Evolutionary conservation across 2,888 invertebrate genomes (phyloP), one percentile per base, ranked within the genome.

Genomic region (Lasioglossum figueresi): DNA sequence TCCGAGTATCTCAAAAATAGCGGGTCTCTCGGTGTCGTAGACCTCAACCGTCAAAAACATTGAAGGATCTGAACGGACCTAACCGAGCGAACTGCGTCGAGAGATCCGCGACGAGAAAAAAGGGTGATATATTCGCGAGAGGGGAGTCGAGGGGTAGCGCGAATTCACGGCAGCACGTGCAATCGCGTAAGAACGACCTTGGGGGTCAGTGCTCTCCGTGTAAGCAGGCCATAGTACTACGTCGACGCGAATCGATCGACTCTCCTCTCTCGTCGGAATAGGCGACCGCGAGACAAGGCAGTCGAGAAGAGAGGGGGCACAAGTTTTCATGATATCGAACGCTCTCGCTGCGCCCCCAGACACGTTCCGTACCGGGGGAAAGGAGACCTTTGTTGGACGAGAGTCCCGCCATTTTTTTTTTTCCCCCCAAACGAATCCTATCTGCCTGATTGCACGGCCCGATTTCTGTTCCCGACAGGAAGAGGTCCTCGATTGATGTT

Each of bases 101-200:
- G 52, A 68, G 45, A 43, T 34, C 12, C 52, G n/a, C 37, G 12
- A 31, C 1, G 19, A 19, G 10, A 37, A 31, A 37, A 16, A 48
- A 4, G 43, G 45, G 34, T 31, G 72, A 4, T 48, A 4, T 48
- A 12, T 14, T 19, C 10, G 23, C 31, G 48, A 12, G 23, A 19
- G 73, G 68, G 37, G 6, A 37, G 80, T 63, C 23, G 73, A 56
- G 19, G 72, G 59, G 84, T 87, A 88, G 85, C 92, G 92, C 90
- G 90, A 89, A 93, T 92, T 91, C 91, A 89, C 88, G 90, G 90
- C 89, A 92, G 93, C 94, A 93, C 93, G 94, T 94, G 93, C 91
- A 92, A 90, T 91, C 92, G 92, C 92, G 93, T 93, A 93, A 93
- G 90, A 91, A 91, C 93, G 94, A 94, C 94, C 94, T 94, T 94